These are phyloP conservation scores for Apus apus DNA, from an alignment of 2,113 vertebrate genomes.

Conservation along the genomic window DNA sequence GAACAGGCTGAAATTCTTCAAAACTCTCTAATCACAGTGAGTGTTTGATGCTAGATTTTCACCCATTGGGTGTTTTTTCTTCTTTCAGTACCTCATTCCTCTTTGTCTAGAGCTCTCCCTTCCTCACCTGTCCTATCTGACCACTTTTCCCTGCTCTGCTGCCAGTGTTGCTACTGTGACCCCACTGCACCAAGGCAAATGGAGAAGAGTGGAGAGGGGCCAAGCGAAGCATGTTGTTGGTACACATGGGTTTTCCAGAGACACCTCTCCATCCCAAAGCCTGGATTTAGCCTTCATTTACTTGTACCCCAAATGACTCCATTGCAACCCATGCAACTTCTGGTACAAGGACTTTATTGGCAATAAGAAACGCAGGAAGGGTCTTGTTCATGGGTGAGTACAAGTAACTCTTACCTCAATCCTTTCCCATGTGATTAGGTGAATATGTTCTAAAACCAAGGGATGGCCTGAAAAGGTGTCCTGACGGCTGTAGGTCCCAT, in stretches of 20 bases:
- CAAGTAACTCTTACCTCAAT: neutral
- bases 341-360: neutral
- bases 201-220: neutral
- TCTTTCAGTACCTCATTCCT: neutral
- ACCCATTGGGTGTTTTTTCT: neutral
- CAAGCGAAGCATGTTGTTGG: rapidly evolving
- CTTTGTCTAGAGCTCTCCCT: neutral
- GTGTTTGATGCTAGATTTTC: neutral
- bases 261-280: neutral
- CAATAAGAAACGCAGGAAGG: rapidly evolving
- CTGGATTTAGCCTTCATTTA: neutral
- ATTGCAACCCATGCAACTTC: neutral
- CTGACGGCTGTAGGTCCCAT: neutral
- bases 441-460: neutral
- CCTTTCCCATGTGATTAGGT: neutral
- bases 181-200: rapidly evolving
- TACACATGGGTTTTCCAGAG: rapidly evolving
- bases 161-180: rapidly evolving
- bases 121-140: neutral
- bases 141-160: neutral
- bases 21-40: neutral
- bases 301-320: neutral
- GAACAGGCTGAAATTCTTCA: neutral
- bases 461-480: neutral
- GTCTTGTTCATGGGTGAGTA: neutral